These are phyloP conservation scores for Eulemur coronatus DNA, from an alignment of 2,797 vertebrate genomes.

Conservation along the genomic window DNA sequence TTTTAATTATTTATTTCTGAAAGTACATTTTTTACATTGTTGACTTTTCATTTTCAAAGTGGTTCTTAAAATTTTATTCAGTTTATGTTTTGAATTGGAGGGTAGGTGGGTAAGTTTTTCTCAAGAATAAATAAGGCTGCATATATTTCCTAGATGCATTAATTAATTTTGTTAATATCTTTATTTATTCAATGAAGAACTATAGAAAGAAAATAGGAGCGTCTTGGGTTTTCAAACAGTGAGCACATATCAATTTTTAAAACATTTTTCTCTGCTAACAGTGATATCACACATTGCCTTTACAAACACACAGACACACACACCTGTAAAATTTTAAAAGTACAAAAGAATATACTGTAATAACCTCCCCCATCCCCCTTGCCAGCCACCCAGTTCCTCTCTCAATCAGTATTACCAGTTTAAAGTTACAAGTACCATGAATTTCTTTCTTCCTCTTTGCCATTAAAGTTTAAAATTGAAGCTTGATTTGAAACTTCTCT, in stretches of 20 bases:
- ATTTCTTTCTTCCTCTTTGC: background rate
- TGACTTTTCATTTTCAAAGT: background rate
- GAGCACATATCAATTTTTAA: background rate
- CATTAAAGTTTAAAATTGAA: constrained; percentile 23
- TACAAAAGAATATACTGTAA: background rate
- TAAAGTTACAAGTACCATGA: background rate
- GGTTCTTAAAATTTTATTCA: background rate
- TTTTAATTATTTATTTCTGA: background rate
- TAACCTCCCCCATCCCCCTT: background rate
- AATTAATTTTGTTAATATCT: background rate
- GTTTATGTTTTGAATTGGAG: background rate
- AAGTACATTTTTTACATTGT: background rate
- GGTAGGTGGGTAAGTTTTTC: background rate
- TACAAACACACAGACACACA: background rate
- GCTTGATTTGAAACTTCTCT: background rate
- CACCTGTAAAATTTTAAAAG: background rate
- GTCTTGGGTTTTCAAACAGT: background rate
- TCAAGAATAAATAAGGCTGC: background rate
- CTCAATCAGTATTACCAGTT: background rate
- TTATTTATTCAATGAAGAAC: background rate
- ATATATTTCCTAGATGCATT: background rate
- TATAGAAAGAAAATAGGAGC: background rate
- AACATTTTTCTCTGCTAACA: background rate
- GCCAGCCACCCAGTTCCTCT: background rate
- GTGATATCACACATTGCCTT: background rate